phyloP scores from a whole-genome alignment of 2,888 invertebrate species.

The Ommatoiulus sabulosus region DNA sequence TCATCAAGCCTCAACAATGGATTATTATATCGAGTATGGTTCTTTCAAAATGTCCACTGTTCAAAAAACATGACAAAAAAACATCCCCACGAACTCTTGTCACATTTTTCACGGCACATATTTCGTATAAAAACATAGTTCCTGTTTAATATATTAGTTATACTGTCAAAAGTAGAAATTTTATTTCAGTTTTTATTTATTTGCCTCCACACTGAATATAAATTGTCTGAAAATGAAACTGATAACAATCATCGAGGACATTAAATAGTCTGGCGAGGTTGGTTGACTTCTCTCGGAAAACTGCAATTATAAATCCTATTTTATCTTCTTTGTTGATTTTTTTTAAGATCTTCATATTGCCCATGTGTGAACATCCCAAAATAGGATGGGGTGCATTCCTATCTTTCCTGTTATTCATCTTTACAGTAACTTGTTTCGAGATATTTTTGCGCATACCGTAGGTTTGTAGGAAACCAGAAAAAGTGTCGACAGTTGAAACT shows the following conservation, averaged over 20 bases:
- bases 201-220: slow-evolving; percentile 10
- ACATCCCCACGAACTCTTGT: background rate
- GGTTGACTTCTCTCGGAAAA: background rate
- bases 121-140: background rate
- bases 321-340: slow-evolving; percentile 13
- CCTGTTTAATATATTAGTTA: slow-evolving; percentile 19
- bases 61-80: too few relatives aligned
- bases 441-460: background rate
- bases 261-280: background rate
- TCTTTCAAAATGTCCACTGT: too few relatives aligned
- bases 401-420: too few relatives aligned
- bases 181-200: slow-evolving; percentile 12
- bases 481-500: background rate
- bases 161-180: slow-evolving; percentile 3
- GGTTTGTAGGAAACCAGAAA: background rate
- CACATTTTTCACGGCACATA: background rate
- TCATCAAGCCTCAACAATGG: too few relatives aligned
- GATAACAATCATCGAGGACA: slow-evolving; percentile 27
- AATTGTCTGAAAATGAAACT: slow-evolving; percentile 14
- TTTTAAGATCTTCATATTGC: slow-evolving; percentile 23
- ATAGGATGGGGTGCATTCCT: background rate
- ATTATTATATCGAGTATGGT: too few relatives aligned
- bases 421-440: background rate
- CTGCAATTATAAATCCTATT: slow-evolving; percentile 16
- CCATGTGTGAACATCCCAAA: background rate